These are phyloP conservation scores for Hippocampus kuda DNA, from an alignment of 2,797 vertebrate genomes.

Conservation along the genomic window DNA sequence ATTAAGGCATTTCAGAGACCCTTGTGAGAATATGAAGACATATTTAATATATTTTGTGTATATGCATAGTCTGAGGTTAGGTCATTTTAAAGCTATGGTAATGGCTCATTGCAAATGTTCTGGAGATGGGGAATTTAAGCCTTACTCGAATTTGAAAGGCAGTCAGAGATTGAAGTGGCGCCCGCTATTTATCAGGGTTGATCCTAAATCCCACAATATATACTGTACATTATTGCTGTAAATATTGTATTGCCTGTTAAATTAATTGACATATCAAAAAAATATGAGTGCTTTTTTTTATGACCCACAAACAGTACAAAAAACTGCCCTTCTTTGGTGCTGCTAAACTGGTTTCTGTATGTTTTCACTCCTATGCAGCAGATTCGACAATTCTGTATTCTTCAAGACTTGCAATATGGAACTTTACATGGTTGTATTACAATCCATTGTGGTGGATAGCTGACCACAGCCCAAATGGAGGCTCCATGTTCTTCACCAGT, in stretches of 20 bases:
- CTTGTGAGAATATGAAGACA: conserved; percentile 7
- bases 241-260: neutral
- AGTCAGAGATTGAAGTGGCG: neutral
- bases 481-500: neutral
- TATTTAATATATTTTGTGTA: neutral
- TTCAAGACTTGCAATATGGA: neutral
- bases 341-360: neutral
- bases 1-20: neutral
- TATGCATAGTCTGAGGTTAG: neutral
- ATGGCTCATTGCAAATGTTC: conserved; percentile 13
- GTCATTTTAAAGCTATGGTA: conserved; percentile 9
- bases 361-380: neutral
- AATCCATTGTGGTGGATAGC: neutral
- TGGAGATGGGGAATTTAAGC: conserved; percentile 42
- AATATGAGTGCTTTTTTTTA: neutral
- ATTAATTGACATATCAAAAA: neutral
- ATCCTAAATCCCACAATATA: neutral
- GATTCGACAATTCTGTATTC: neutral
- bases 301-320: neutral
- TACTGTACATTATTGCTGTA: neutral
- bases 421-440: neutral
- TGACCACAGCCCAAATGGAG: neutral
- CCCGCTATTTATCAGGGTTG: neutral
- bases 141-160: conserved; percentile 24
- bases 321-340: neutral